Evolutionary conservation across 1,140 invertebrate species (phyloP).

Genomic region (Philopotamus ludificatus): DNA sequence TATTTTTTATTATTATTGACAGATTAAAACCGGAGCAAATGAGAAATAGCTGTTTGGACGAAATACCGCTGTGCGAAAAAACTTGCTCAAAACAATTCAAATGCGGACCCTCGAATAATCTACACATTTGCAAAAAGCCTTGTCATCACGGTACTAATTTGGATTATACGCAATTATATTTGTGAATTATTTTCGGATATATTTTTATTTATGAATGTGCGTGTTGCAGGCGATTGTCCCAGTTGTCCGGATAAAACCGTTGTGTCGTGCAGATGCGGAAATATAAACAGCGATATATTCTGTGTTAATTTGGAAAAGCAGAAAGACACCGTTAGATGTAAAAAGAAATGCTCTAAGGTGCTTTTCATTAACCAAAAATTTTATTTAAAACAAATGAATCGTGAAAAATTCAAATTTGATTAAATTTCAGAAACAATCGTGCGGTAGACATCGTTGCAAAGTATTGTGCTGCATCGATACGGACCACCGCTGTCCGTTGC

Average conservation of each 20-base stretch:
- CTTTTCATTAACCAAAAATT: constrained; percentile 28
- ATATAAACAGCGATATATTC: constrained; percentile 76
- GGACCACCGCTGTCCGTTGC: constrained; percentile 81
- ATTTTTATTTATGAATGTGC: constrained; percentile 3
- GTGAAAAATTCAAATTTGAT: no score
- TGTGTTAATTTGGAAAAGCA: constrained; percentile 72
- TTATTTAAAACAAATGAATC: constrained; percentile 12
- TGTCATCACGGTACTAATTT: constrained; percentile 51
- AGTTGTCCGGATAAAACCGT: constrained; percentile 75
- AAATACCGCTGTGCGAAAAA: constrained; percentile 82
- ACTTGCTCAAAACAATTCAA: constrained; percentile 74
- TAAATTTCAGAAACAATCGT: constrained; percentile 66
- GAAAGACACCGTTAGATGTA: constrained; percentile 74
- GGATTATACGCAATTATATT: constrained; percentile 9
- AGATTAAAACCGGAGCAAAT: constrained; percentile 48
- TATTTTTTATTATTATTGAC: constrained; percentile 19
- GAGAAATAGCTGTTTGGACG: constrained; percentile 75
- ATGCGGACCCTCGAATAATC: constrained; percentile 73
- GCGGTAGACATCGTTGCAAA: constrained; percentile 88
- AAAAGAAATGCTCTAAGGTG: constrained; percentile 86
- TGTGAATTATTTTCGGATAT: not conserved
- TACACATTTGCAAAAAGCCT: constrained; percentile 50
- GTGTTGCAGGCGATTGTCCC: constrained; percentile 69
- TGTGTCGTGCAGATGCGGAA: constrained; percentile 88
- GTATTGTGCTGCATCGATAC: constrained; percentile 81